These are phyloP conservation scores for Hemitrygon akajei DNA, from an alignment of 2,797 vertebrate species.

Conservation along the genomic window DNA sequence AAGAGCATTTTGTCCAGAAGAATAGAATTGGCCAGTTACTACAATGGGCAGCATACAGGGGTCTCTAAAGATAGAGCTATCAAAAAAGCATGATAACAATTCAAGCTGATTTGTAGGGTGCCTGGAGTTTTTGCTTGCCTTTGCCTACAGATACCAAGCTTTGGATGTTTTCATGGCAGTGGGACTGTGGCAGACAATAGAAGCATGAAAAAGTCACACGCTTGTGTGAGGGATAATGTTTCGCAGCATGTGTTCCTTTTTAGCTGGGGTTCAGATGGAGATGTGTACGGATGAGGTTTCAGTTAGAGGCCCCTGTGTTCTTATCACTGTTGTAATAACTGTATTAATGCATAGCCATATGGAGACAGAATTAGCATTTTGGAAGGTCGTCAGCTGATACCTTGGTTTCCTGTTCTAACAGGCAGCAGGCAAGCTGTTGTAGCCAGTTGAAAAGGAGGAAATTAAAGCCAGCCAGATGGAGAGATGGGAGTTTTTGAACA, in stretches of 20 bases:
- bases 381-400: constrained; percentile 34
- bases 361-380: constrained; percentile 34
- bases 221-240: constrained; percentile 25
- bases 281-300: neutral
- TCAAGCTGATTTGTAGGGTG: neutral
- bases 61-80: neutral
- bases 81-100: neutral
- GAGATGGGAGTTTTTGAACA: neutral
- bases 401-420: constrained; percentile 10
- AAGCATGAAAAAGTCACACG: neutral
- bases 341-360: constrained; percentile 32
- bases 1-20: neutral
- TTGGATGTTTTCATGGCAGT: neutral
- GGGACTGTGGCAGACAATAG: neutral
- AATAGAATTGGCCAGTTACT: neutral
- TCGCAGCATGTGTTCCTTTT: constrained; percentile 15
- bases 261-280: constrained; percentile 25
- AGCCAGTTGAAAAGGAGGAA: constrained; percentile 22
- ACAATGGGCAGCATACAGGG: neutral
- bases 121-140: neutral
- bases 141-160: neutral
- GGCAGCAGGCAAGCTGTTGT: constrained; percentile 3
- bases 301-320: constrained; percentile 26
- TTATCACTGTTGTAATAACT: constrained; percentile 17
- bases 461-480: constrained; percentile 32